Percentiles rank a stretch among this genome's conserved stretches.
Evolutionary conservation across 2,113 vertebrate genomes (phyloP).

Genomic region (Monopterus albus): DNA sequence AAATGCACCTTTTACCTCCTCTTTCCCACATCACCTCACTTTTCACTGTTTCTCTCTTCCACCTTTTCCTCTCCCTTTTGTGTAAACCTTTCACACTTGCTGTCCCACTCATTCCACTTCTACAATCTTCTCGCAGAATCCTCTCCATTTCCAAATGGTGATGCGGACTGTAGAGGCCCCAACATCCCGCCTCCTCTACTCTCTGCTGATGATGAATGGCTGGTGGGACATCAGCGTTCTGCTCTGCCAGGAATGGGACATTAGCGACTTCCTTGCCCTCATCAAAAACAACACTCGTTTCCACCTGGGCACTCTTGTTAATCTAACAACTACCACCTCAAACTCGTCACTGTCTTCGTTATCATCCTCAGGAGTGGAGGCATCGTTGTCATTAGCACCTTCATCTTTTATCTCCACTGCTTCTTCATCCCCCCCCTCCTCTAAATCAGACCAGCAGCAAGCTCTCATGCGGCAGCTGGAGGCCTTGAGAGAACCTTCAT

Average conservation of each 20-base stretch:
- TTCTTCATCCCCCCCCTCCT: conserved; percentile 75
- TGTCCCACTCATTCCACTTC: neutral
- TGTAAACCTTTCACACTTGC: neutral
- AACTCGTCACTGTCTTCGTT: conserved; percentile 48
- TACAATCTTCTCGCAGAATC: conserved; percentile 83
- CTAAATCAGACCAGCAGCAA: conserved; percentile 83
- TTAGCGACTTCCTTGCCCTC: conserved; percentile 90
- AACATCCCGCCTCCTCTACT: conserved; percentile 88
- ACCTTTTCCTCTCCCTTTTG: neutral
- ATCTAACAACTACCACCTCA: conserved; percentile 85
- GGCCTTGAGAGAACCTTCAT: conserved; percentile 83
- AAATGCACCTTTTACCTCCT: neutral
- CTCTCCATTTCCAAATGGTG: conserved; percentile 95
- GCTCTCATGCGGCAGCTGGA: conserved; percentile 87
- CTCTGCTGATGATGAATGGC: conserved; percentile 93
- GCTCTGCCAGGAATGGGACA: conserved; percentile 93
- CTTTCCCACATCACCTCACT: neutral
- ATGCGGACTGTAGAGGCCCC: conserved; percentile 85
- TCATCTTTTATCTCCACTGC: conserved; percentile 37
- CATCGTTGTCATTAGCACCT: conserved; percentile 46
- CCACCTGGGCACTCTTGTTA: conserved; percentile 89
- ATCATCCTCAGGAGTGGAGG: conserved; percentile 27
- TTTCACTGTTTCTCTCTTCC: conserved; percentile 15
- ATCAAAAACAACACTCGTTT: conserved; percentile 92
- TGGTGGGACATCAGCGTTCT: conserved; percentile 97